Evolutionary conservation across 2,888 invertebrate genomes (phyloP), one percentile per base, ranked within the genome.

Genomic region (Resseliella maxima): DNA sequence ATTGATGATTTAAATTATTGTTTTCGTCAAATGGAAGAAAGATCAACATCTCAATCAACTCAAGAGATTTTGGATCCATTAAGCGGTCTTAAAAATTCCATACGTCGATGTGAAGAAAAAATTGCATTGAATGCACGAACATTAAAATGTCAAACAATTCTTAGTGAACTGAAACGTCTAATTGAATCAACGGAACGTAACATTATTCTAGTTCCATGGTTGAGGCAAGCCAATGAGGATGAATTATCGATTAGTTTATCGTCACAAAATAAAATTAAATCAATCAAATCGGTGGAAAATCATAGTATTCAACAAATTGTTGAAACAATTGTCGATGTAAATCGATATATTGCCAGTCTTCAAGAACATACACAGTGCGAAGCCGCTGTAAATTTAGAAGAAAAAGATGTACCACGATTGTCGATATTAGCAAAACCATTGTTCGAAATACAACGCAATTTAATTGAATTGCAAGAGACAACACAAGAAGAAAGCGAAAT

Each of bases 1-100:
- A 89, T 93, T 12, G 92, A 93, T 88, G 92, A 91, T 87, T 88
- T 92, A 0, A 92, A 92, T 87, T 91, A 91, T 87, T 91, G 91
- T 86, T 89, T 92, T 38, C 89, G 91, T 0, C 90, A 91, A 88
- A 91, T 90, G 1, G 91, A 92, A 87, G 90, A 90, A 54, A 90
- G 91, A 86, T 90, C 91, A 0, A 89, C 90, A 24, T 89, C 91
- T 0, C 90, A 91, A 0, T 91, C 91, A 0, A 87, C 91, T 18
- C 89, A 89, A 18, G 90, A 90, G 86, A 87, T 92, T 0, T 89
- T 90, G 18, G 90, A 90, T 86, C 91, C 92, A 0, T 88, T 92
- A 12, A 89, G 89, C 83, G 88, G 89, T 81, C 86, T 92, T 10
- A 90, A 89, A 45, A 90, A 91, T 27, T 90, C 90, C 85, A 89